A percentile compares a stretch with the other conserved stretches of the same genome.
Conservation (phyloP, 2,888 invertebrate species). For the Lepidochitona cinerea region DNA sequence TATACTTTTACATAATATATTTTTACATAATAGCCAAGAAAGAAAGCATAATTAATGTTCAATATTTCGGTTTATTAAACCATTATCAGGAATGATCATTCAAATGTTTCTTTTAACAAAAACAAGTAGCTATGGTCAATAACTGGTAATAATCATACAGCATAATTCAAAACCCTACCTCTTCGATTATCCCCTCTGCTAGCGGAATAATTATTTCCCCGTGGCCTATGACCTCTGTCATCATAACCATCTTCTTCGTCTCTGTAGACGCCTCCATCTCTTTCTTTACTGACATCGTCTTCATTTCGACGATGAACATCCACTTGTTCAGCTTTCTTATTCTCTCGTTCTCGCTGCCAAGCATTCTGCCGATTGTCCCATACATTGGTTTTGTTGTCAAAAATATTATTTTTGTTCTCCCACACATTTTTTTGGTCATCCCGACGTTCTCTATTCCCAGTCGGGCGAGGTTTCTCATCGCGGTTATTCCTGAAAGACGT, state of each 20-base stretch:
- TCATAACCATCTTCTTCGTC: constrained; percentile 1
- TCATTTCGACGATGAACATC: constrained; percentile 16
- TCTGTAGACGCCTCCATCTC: neutral
- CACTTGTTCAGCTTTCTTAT: constrained; percentile 18
- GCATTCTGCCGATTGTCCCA: constrained; percentile 18
- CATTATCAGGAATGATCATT: too few species aligned
- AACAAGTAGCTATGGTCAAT: too few species aligned
- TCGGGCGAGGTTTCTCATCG: constrained; percentile 12
- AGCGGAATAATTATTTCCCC: neutral
- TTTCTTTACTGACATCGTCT: neutral
- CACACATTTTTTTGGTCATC: constrained; percentile 25
- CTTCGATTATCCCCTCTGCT: neutral
- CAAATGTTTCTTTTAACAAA: too few species aligned
- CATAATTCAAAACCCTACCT: neutral
- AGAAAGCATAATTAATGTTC: too few species aligned
- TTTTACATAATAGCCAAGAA: too few species aligned
- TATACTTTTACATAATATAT: too few species aligned
- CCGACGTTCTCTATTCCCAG: constrained; percentile 11
- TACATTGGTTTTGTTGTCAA: constrained; percentile 20
- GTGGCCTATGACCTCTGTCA: constrained; percentile 17
- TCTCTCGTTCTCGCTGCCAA: constrained; percentile 6
- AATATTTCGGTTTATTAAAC: too few species aligned
- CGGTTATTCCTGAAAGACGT: constrained; percentile 17
- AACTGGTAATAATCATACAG: too few species aligned
- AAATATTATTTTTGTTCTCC: constrained; percentile 32